These are phyloP conservation scores for Lutjanus campechanus DNA, from an alignment of 2,797 vertebrate species.

Conservation along the genomic window DNA sequence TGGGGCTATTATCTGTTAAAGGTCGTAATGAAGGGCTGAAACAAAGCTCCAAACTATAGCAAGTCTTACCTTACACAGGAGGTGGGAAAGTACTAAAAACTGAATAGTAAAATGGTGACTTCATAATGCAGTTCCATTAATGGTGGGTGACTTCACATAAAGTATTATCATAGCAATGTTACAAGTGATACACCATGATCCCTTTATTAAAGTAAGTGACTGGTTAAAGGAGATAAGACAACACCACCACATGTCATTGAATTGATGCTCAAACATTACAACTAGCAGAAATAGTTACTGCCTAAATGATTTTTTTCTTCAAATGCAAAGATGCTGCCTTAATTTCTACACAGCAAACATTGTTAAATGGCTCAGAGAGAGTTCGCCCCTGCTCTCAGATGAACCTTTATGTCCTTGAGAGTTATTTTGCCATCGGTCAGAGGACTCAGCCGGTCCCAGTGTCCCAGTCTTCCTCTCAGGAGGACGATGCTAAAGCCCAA, in stretches of 20 bases:
- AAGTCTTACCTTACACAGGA: not conserved
- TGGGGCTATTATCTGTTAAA: not conserved
- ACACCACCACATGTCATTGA: conserved; percentile 6
- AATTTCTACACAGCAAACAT: conserved; percentile 21
- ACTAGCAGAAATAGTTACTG: not conserved
- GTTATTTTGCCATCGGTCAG: conserved; percentile 59
- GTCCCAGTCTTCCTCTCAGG: conserved; percentile 45
- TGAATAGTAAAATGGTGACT: not conserved
- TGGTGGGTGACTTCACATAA: not conserved
- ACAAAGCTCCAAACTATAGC: not conserved
- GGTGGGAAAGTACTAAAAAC: not conserved
- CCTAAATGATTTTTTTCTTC: not conserved
- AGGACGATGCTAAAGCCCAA: conserved; percentile 47
- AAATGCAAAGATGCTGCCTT: conserved; percentile 2
- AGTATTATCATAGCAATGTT: not conserved
- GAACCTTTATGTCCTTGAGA: conserved; percentile 67
- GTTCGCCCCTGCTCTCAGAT: conserved; percentile 23
- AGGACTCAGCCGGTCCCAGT: conserved; percentile 39
- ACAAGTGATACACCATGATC: not conserved
- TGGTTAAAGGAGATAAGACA: conserved; percentile 1
- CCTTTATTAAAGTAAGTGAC: not conserved
- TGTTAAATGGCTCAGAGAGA: conserved; percentile 31
- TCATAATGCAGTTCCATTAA: not conserved
- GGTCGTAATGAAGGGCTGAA: not conserved
- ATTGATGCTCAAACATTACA: not conserved